Percentiles rank a stretch among this genome's conserved stretches.
Conservation (phyloP, 2,888 invertebrate species). For the Sinotaia quadrata region DNA sequence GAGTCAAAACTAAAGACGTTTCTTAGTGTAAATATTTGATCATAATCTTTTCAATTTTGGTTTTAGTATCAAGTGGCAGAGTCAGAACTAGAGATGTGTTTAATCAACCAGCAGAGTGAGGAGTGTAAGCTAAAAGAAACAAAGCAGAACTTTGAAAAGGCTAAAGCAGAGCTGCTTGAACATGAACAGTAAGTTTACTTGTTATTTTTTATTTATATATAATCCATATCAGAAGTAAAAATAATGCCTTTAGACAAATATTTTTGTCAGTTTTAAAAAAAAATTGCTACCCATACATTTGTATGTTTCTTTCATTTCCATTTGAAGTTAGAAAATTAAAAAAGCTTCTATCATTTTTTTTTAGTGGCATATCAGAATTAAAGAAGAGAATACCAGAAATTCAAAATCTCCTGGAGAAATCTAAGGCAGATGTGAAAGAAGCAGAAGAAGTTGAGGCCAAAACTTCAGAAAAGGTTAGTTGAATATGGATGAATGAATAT, state of each 20-base stretch:
- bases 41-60: too few species aligned
- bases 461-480: slow-evolving; percentile 54
- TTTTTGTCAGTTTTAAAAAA: too few species aligned
- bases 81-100: slow-evolving; percentile 85
- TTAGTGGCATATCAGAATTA: slow-evolving; percentile 65
- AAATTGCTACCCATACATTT: too few species aligned
- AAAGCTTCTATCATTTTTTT: too few species aligned
- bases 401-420: slow-evolving; percentile 78
- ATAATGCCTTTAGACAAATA: neutral
- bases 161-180: slow-evolving; percentile 72
- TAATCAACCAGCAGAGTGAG: slow-evolving; percentile 79
- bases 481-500: neutral
- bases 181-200: slow-evolving; percentile 59
- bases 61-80: slow-evolving; percentile 78
- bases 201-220: neutral
- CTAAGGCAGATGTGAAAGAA: slow-evolving; percentile 83
- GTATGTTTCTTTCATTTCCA: too few species aligned
- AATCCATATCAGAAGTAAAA: neutral
- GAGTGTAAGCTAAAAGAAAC: slow-evolving; percentile 79
- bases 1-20: too few species aligned
- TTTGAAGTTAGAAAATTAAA: too few species aligned
- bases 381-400: slow-evolving; percentile 75
- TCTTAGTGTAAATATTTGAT: too few species aligned
- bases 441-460: slow-evolving; percentile 81
- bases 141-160: slow-evolving; percentile 72